Conservation (phyloP, 2,113 vertebrate genomes). For the Erinaceus europaeus region DNA sequence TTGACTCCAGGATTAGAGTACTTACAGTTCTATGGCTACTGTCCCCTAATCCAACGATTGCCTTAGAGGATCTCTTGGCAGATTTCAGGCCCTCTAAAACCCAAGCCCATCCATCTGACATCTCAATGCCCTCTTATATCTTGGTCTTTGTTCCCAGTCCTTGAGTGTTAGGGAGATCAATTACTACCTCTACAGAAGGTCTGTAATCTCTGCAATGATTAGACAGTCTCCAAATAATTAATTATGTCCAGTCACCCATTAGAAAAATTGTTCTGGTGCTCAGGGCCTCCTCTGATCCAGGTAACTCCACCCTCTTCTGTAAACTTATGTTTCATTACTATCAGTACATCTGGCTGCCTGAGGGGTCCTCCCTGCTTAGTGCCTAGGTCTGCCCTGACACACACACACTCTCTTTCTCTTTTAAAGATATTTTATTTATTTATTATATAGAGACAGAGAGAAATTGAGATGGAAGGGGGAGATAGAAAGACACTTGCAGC, state of each 20-base stretch:
- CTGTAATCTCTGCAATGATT: neutral
- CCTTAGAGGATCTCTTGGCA: neutral
- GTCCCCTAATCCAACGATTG: neutral
- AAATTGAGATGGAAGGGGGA: too few species aligned
- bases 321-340: too few species aligned
- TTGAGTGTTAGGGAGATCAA: neutral
- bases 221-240: neutral
- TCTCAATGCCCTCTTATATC: neutral
- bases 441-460: too few species aligned
- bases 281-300: neutral
- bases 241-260: neutral
- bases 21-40: fast-evolving
- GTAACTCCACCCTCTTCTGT: neutral
- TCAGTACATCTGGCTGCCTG: neutral
- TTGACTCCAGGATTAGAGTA: neutral
- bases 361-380: neutral
- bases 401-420: too few species aligned
- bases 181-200: neutral
- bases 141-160: neutral
- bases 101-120: neutral
- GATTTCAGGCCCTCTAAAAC: neutral
- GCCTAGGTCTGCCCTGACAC: too few species aligned
- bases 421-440: too few species aligned
- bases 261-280: neutral
- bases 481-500: too few species aligned